Evolutionary conservation across 1,140 invertebrate genomes (phyloP), one percentile per base, ranked within the genome.

Genomic region (Pseudomyrmex concolor): DNA sequence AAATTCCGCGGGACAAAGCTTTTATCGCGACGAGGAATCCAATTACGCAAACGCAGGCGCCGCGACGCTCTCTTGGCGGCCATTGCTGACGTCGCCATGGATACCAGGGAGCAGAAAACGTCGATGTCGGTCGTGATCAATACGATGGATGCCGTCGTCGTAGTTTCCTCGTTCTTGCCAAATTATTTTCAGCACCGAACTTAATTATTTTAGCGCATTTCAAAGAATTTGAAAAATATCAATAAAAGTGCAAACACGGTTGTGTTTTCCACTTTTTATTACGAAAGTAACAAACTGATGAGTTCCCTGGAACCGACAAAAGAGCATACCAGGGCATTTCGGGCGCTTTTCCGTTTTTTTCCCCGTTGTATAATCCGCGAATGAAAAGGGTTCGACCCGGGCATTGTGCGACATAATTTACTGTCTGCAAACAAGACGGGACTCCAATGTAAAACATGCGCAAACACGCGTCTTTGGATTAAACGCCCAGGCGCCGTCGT

Each of bases 351-450:
- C 72, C 81, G 76, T 84, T 81, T 81, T 81, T 57, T 66, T 17
- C 80, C 71, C 43, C 83, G 67, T 84, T 78, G 89, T 85, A 91
- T 92, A 91, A 91, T 91, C 91, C 86, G 59, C 62, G 63, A 70
- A 22, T 1, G 78, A 85, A 89, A 88, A 74, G 86, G 86, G 81
- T 86, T 43, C 78, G 70, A 3, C 78, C 71, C 34, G 34, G 89
- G 90, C 86, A 94, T 94, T 94, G 93, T 93, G 84, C 89, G 84
- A 86, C 81, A 91, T 94, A 94, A 94, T 94, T 94, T 94, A 94
- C 90, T 94, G 93, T 94, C 93, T 94, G 92, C 92, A 94, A 94
- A 94, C 92, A 34, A 94, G 88, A 90, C 93, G 91, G 92, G 92
- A 92, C 90, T 90, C 92, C 89, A 89, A 93, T 94, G 93, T 94